phyloP scores from a whole-genome alignment of 2,113 vertebrate species.

The Clinocottus analis region DNA sequence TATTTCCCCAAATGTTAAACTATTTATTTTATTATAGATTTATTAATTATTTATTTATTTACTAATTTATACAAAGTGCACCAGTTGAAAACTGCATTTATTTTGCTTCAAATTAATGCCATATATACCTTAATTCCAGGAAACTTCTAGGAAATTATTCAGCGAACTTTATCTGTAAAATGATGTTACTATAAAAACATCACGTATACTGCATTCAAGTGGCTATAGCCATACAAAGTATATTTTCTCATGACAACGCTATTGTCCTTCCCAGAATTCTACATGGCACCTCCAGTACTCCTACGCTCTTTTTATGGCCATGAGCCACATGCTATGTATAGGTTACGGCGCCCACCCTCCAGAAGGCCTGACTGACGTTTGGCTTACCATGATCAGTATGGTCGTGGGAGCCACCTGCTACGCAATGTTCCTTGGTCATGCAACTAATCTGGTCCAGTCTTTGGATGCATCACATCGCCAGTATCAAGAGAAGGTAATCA shows the following conservation, averaged over 20 bases:
- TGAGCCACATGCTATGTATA: slow-evolving; percentile 87
- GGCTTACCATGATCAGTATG: slow-evolving; percentile 99
- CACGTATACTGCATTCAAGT: background rate
- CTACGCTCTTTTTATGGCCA: slow-evolving; percentile 91
- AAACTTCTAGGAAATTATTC: background rate
- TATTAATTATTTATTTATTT: too few relatives aligned
- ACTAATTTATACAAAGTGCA: too few relatives aligned
- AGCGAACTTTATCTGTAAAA: background rate
- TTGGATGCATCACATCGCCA: slow-evolving; percentile 94
- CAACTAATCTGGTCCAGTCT: slow-evolving; percentile 94
- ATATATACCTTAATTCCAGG: background rate
- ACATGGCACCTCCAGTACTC: slow-evolving; percentile 98
- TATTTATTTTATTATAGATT: background rate
- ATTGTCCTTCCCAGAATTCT: slow-evolving; percentile 84
- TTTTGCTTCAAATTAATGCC: background rate
- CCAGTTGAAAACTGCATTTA: background rate
- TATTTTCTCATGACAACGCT: background rate
- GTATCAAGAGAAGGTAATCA: slow-evolving; percentile 96
- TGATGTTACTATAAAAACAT: background rate
- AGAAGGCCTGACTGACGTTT: slow-evolving; percentile 91
- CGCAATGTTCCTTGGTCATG: slow-evolving; percentile 96
- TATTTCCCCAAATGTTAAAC: background rate
- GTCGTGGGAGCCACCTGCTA: slow-evolving; percentile 91
- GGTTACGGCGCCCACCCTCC: slow-evolving; percentile 94
- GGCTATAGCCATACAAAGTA: background rate